Percentiles rank a stretch among this genome's conserved stretches.
These are phyloP conservation scores for Coelopa pilipes DNA, from an alignment of 2,888 invertebrate species.

Conservation along the genomic window DNA sequence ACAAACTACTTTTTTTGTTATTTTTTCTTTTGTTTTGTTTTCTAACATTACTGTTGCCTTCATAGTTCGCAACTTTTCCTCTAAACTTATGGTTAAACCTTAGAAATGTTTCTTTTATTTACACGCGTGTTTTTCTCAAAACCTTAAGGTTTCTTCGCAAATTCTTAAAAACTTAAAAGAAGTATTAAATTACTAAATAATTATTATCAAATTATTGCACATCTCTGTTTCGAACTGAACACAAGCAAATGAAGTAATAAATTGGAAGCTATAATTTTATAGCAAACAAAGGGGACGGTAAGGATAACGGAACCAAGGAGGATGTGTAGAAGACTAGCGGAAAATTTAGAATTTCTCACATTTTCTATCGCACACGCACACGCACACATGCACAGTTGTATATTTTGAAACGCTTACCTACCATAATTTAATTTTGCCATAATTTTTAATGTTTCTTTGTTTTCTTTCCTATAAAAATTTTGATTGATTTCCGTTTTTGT, in stretches of 20 bases:
- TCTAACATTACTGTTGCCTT: constrained; percentile 7
- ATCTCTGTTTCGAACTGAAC: background rate
- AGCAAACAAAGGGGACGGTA: background rate
- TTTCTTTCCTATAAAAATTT: constrained; percentile 49
- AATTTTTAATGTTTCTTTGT: constrained; percentile 37
- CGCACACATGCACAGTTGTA: constrained; percentile 8
- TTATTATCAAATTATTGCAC: constrained; percentile 17
- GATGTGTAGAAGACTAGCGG: constrained; percentile 33
- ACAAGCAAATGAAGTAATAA: background rate
- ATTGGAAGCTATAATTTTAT: background rate
- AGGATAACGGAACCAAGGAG: background rate
- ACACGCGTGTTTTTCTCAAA: too few species aligned
- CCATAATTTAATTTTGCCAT: constrained; percentile 32
- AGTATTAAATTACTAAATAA: too few species aligned
- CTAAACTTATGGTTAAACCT: constrained; percentile 1
- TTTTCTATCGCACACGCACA: constrained; percentile 6
- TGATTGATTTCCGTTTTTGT: constrained; percentile 45
- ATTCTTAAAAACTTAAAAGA: too few species aligned
- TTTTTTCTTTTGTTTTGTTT: constrained; percentile 1
- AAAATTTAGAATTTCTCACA: constrained; percentile 6
- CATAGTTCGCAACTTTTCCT: constrained; percentile 1
- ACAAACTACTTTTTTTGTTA: constrained; percentile 35
- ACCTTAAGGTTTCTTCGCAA: too few species aligned
- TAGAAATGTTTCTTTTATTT: constrained; percentile 9
- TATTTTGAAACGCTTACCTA: constrained; percentile 16